Evolutionary conservation across 2,888 invertebrate species (phyloP).

Genomic region (Nephrocerus scutellatus): DNA sequence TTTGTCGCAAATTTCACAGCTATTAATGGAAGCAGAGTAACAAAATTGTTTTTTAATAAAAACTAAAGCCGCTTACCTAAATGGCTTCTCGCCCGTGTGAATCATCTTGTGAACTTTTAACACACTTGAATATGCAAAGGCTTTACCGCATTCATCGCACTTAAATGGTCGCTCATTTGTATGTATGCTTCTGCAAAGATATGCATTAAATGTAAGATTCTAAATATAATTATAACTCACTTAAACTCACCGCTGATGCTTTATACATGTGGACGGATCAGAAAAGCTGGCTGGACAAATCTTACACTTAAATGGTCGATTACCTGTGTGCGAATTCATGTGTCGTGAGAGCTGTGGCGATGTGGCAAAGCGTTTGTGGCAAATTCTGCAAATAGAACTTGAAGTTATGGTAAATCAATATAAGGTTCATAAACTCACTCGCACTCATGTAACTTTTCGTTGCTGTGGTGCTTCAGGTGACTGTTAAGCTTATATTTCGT

Average conservation of each 20-base stretch:
- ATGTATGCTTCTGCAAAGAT: constrained; percentile 32
- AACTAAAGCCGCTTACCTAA: constrained; percentile 41
- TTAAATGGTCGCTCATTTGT: constrained; percentile 44
- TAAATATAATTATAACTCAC: background rate
- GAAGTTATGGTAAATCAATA: background rate
- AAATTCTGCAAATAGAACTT: constrained; percentile 33
- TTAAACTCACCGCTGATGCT: constrained; percentile 41
- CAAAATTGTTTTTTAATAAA: background rate
- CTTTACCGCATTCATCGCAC: constrained; percentile 42
- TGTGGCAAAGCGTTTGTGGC: constrained; percentile 43
- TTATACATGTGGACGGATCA: constrained; percentile 46
- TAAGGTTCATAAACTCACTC: constrained; percentile 32
- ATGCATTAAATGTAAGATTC: background rate
- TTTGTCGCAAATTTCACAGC: constrained; percentile 33
- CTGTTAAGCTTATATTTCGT: constrained; percentile 43
- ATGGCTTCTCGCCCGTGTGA: constrained; percentile 43
- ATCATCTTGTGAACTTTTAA: constrained; percentile 44
- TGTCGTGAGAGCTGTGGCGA: constrained; percentile 45
- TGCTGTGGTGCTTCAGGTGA: constrained; percentile 44
- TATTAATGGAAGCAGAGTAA: too few relatives aligned
- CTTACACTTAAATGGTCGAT: constrained; percentile 44
- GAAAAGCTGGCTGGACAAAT: constrained; percentile 46
- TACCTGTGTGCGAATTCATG: constrained; percentile 47
- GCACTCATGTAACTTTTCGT: constrained; percentile 45
- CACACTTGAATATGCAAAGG: constrained; percentile 44